Conservation (phyloP, 2,797 vertebrate genomes). For the Aldrovandia affinis region DNA sequence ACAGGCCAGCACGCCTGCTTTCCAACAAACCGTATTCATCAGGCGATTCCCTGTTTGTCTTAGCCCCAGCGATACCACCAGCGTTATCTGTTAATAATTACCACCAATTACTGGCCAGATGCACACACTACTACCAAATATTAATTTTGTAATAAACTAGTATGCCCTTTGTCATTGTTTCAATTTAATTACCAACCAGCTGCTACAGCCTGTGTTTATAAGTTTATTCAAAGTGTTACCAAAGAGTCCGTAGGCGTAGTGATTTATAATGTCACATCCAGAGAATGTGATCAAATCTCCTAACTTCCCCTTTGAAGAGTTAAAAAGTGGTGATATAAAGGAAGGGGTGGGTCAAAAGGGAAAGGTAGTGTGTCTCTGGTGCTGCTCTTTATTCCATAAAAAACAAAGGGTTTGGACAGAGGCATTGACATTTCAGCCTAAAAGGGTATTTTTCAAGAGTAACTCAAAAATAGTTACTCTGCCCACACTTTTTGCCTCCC, state of each 20-base stretch:
- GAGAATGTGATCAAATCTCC: background rate
- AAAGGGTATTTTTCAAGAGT: too few relatives aligned
- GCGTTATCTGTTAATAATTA: constrained; percentile 37
- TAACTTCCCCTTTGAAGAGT: background rate
- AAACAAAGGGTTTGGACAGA: too few relatives aligned
- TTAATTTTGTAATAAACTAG: background rate
- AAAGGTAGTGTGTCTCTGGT: too few relatives aligned
- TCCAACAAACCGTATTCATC: constrained; percentile 36
- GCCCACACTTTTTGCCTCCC: too few relatives aligned
- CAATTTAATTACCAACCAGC: background rate
- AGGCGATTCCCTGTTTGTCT: constrained; percentile 31
- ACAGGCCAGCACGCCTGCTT: constrained; percentile 26
- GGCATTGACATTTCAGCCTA: too few relatives aligned
- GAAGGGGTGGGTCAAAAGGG: too few relatives aligned
- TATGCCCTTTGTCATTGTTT: background rate
- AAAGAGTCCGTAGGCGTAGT: background rate
- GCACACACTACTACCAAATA: background rate
- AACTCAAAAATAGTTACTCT: too few relatives aligned
- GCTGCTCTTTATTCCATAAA: too few relatives aligned
- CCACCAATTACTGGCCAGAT: constrained; percentile 26
- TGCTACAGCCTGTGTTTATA: background rate
- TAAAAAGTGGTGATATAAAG: background rate
- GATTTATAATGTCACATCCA: background rate
- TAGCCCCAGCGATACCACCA: background rate
- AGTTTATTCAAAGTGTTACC: background rate